Evolutionary conservation across 2,888 invertebrate species (phyloP).

Genomic region (Scaptomyza parva): DNA sequence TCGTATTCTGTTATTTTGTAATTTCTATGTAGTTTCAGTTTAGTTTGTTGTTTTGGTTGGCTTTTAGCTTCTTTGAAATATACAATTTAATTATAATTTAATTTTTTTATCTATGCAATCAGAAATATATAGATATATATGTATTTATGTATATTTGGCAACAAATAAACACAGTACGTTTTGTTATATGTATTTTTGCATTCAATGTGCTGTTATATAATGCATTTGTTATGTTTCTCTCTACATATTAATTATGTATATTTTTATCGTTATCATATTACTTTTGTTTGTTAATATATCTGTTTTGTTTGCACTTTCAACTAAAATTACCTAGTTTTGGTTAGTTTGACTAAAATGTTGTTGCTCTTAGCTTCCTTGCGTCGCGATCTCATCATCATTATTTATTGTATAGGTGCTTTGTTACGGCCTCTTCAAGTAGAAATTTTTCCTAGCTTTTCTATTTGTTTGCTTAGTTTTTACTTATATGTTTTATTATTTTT

Average conservation of each 20-base stretch:
- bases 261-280: constrained; percentile 42
- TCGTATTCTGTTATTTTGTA: constrained; percentile 33
- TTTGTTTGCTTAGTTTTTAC: constrained; percentile 35
- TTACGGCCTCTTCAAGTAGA: constrained; percentile 44
- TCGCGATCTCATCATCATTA: constrained; percentile 13
- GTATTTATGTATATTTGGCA: constrained; percentile 80
- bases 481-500: constrained; percentile 36
- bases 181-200: constrained; percentile 64
- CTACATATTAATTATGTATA: constrained; percentile 33
- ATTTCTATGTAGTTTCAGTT: constrained; percentile 40
- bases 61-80: constrained; percentile 57
- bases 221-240: constrained; percentile 30
- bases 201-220: constrained; percentile 51
- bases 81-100: constrained; percentile 31
- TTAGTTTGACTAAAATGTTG: constrained; percentile 83
- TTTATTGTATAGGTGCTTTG: constrained; percentile 37
- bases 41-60: constrained; percentile 47
- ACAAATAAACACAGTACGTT: constrained; percentile 85
- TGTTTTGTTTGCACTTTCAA: constrained; percentile 48
- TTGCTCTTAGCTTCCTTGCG: constrained; percentile 78
- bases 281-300: constrained; percentile 63
- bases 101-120: constrained; percentile 51
- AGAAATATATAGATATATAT: constrained; percentile 74
- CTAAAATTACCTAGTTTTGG: constrained; percentile 82
- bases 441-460: constrained; percentile 51